Evolutionary conservation across 2,888 invertebrate genomes (phyloP), one percentile per base, ranked within the genome.

Genomic region (Pterostichus madidus): DNA sequence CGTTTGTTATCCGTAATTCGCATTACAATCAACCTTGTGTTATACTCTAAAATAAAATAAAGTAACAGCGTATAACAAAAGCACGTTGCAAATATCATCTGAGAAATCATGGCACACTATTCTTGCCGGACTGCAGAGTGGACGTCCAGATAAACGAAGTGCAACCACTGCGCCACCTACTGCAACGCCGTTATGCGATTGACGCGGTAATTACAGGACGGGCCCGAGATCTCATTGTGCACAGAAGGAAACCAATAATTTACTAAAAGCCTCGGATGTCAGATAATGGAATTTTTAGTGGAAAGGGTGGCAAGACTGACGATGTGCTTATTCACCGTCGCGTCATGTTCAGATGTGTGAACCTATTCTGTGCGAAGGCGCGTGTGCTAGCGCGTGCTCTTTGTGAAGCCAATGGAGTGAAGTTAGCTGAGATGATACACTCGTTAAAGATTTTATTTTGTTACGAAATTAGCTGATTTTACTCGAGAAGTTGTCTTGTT

Each of bases 241-340:
- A 81, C 75, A 75, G 81, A 81, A 81, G 59, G 59, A 81, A 81
- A 81, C 81, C 59, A 81, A 81, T 81, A 75, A 81, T 81, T 81
- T 81, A 81, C 81, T 81, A 81, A 81, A 81, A 81, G 81, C 81
- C 52, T 81, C 59, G 73, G 81, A 75, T 81, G 81, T 44, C 75
- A 61, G 73, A 81, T 81, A 81, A 81, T 81, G 81, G 81, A 81
- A 81, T 81, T 81, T 81, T 81, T 81, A 75, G 75, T 81, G 73
- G 75, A 68, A 81, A 46, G 81, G 75, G 75, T 80, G 73, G 35
- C 73, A 13, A 49, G 39, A n/a, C 53, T 52, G 53, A 64, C 64
- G 35, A 53, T 56, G 56, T 77, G 77, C 77, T 77, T 77, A 77
- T 77, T 77, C 77, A 77, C 56, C 56, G 44, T 77, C 77, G 56